phyloP scores from a whole-genome alignment of 1,140 invertebrate genomes.

The Sycophila sp. region DNA sequence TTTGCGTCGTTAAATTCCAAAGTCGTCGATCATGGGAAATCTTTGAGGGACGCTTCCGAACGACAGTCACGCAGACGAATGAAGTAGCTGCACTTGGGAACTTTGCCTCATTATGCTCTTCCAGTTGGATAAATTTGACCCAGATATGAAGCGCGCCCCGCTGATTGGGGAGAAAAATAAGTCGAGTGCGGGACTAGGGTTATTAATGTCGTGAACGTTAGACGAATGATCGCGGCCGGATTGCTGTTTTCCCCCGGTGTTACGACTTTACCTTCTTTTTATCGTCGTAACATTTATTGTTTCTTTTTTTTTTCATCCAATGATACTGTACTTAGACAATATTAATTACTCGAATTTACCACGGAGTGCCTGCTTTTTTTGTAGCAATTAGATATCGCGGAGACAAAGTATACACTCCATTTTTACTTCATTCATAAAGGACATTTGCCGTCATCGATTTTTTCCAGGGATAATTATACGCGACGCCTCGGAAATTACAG shows the following conservation, averaged over 20 bases:
- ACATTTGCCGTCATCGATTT: not conserved
- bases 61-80: not conserved
- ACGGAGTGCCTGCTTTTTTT: too few species aligned
- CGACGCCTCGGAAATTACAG: not conserved
- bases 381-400: too few species aligned
- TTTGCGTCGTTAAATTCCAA: not conserved
- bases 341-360: too few species aligned
- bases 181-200: not conserved
- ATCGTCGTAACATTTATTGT: too few species aligned
- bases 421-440: not conserved
- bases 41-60: not conserved
- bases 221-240: not conserved
- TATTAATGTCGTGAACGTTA: not conserved
- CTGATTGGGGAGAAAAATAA: not conserved
- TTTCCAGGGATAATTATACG: not conserved
- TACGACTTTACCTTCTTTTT: too few species aligned
- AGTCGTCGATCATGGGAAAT: not conserved
- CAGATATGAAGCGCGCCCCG: slow-evolving; percentile 2
- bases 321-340: too few species aligned
- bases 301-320: too few species aligned
- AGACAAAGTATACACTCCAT: too few species aligned
- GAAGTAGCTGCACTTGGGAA: not conserved
- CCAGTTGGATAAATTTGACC: slow-evolving; percentile 17
- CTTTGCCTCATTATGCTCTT: slow-evolving; percentile 24
- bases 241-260: too few species aligned